Evolutionary conservation across 2,113 vertebrate species (phyloP).

Genomic region (Megaceryle maxima): DNA sequence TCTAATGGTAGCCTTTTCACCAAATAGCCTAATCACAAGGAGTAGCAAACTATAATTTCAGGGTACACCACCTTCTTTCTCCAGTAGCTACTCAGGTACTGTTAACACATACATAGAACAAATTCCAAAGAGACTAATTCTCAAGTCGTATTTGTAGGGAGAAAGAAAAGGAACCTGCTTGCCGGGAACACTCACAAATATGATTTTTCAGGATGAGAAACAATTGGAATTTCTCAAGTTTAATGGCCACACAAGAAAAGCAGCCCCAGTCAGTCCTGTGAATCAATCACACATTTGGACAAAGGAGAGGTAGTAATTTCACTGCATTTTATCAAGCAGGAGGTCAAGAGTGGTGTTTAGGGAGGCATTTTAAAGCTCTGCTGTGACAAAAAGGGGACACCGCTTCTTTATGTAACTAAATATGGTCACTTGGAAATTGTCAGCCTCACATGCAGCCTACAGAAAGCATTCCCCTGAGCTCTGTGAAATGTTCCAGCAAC

Average conservation of each 20-base stretch:
- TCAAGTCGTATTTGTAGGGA: not conserved
- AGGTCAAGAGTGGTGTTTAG: not conserved
- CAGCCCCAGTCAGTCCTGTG: not conserved
- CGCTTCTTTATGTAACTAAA: not conserved
- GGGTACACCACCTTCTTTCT: not conserved
- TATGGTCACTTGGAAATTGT: not conserved
- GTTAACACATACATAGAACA: not conserved
- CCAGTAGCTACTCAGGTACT: not conserved
- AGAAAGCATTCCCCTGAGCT: not conserved
- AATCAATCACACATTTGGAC: constrained; percentile 12
- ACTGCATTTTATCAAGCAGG: not conserved
- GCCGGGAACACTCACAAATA: not conserved
- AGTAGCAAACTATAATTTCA: not conserved
- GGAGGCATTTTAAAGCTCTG: constrained; percentile 14
- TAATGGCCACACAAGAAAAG: not conserved
- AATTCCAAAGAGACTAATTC: not conserved
- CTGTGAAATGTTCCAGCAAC: constrained; percentile 4
- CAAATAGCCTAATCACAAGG: not conserved
- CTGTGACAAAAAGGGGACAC: constrained; percentile 9
- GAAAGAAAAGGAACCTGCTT: not conserved
- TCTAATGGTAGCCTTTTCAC: not conserved
- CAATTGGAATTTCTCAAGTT: not conserved
- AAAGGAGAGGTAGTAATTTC: not conserved
- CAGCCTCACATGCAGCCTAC: not conserved
- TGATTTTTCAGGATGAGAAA: not conserved